Conservation (phyloP, 2,888 invertebrate species). For the Epinotia nisella region DNA sequence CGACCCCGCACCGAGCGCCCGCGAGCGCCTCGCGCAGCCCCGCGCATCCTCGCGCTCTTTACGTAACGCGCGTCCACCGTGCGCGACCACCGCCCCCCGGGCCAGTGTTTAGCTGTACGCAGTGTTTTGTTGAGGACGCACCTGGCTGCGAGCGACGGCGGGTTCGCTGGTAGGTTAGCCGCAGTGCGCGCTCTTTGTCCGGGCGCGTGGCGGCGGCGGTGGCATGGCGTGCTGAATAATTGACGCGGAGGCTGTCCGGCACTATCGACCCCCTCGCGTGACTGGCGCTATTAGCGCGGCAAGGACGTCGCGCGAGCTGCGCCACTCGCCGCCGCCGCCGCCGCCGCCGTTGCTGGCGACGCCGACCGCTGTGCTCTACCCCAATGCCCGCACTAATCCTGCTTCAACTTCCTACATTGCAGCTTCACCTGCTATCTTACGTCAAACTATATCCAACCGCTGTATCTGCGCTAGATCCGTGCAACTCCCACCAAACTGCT, state of each 20-base stretch:
- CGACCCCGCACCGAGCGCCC: constrained; percentile 81
- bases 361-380: constrained; percentile 43
- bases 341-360: constrained; percentile 53
- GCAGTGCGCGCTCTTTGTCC: constrained; percentile 72
- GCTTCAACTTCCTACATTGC: constrained; percentile 41
- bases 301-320: constrained; percentile 83
- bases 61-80: constrained; percentile 81
- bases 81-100: constrained; percentile 54
- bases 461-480: constrained; percentile 1
- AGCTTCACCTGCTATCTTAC: constrained; percentile 5
- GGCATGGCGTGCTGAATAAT: constrained; percentile 78
- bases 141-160: constrained; percentile 62
- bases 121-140: constrained; percentile 60
- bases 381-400: constrained; percentile 54
- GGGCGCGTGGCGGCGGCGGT: constrained; percentile 65
- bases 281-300: constrained; percentile 74
- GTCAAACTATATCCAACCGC: not conserved
- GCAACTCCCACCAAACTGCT: constrained; percentile 1
- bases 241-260: constrained; percentile 79
- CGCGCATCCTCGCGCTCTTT: constrained; percentile 78
- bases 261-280: constrained; percentile 84
- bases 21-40: constrained; percentile 77
- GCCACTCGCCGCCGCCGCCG: constrained; percentile 65
- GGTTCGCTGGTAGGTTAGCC: constrained; percentile 74
- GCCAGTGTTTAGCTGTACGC: constrained; percentile 51